A percentile compares a stretch with the other conserved stretches of the same genome.
phyloP scores from a whole-genome alignment of 2,113 vertebrate genomes.

The Upupa epops region DNA sequence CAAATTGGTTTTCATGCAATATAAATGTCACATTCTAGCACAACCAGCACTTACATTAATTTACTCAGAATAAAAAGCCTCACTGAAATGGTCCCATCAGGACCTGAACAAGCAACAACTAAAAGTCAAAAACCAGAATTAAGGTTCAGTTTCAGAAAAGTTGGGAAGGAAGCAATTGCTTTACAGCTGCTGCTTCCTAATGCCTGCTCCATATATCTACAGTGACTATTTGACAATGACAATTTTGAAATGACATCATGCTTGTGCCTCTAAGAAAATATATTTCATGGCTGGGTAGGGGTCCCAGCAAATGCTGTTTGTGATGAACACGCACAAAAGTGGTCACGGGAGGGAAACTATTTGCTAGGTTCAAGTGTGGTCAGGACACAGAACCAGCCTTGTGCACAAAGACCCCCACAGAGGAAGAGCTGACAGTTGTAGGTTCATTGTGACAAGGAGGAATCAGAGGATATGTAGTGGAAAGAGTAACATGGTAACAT shows the following conservation, averaged over 20 bases:
- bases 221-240: neutral
- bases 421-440: too few species aligned
- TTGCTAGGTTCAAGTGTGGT: neutral
- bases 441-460: neutral
- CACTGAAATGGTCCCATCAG: neutral
- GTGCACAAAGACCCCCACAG: fast-evolving
- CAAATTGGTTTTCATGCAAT: neutral
- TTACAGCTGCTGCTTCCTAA: neutral
- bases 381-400: neutral
- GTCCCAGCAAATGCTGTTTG: neutral
- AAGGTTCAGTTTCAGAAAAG: neutral
- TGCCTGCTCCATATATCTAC: neutral
- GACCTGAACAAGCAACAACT: neutral
- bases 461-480: neutral
- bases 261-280: neutral
- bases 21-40: neutral
- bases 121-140: neutral
- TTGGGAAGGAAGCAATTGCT: neutral
- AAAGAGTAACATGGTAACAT: neutral
- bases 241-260: neutral
- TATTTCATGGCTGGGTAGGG: neutral
- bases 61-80: neutral
- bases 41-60: neutral
- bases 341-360: too few species aligned
- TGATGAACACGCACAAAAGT: too few species aligned